A percentile compares a stretch with the other conserved stretches of the same genome.
phyloP scores from a whole-genome alignment of 2,113 vertebrate genomes.

The Shinisaurus crocodilurus region DNA sequence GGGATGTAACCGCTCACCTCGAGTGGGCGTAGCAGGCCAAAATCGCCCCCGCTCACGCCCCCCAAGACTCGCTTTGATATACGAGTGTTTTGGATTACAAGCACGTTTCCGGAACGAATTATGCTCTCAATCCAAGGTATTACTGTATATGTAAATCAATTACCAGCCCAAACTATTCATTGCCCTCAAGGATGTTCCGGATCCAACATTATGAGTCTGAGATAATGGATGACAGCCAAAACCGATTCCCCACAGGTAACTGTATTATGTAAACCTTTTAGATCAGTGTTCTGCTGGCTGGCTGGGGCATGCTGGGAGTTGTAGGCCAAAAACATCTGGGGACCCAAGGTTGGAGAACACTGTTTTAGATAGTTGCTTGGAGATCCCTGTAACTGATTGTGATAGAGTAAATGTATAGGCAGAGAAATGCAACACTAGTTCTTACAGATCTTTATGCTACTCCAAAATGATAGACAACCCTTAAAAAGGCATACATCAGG shows the following conservation, averaged over 20 bases:
- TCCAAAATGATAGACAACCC: neutral
- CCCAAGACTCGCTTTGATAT: too few species aligned
- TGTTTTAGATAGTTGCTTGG: neutral
- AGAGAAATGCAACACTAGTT: neutral
- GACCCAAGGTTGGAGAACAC: too few species aligned
- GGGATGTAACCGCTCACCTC: too few species aligned
- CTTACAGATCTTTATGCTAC: neutral
- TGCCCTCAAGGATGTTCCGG: slow-evolving; percentile 53
- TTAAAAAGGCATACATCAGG: neutral
- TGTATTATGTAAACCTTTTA: neutral
- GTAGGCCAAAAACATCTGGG: too few species aligned
- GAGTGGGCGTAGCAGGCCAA: too few species aligned
- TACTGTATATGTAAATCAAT: slow-evolving; percentile 54
- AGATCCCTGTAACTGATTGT: neutral
- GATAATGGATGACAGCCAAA: slow-evolving; percentile 51
- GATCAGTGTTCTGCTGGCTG: too few species aligned
- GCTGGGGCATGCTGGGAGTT: too few species aligned
- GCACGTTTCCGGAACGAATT: too few species aligned
- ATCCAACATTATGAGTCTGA: slow-evolving; percentile 59
- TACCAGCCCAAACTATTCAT: slow-evolving; percentile 53
- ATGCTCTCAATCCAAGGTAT: too few species aligned
- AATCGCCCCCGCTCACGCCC: too few species aligned
- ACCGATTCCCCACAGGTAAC: slow-evolving; percentile 42
- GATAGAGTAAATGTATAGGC: neutral
- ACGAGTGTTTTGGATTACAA: too few species aligned